These are phyloP conservation scores for Danio kyathit DNA, from an alignment of 2,797 vertebrate genomes.

Conservation along the genomic window DNA sequence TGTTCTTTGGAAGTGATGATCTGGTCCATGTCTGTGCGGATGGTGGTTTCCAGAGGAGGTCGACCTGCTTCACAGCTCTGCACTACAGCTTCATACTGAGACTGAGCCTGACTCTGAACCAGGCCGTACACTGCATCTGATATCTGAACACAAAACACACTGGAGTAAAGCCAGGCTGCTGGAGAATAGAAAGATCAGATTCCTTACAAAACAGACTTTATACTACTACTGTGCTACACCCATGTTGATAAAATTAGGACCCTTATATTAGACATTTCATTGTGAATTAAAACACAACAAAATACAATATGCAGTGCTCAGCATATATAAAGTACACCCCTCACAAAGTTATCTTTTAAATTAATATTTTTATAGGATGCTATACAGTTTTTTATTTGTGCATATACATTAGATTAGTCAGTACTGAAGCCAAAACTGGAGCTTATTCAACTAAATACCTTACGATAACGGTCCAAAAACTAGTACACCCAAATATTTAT, in stretches of 20 bases:
- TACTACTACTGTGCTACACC: background rate
- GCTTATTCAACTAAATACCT: too few relatives aligned
- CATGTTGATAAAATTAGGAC: background rate
- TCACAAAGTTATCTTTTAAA: too few relatives aligned
- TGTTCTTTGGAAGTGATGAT: conserved; percentile 96
- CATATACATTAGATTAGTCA: too few relatives aligned
- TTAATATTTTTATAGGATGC: too few relatives aligned
- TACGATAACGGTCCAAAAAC: too few relatives aligned
- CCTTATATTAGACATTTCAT: background rate
- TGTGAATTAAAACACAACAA: too few relatives aligned
- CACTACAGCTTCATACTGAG: conserved; percentile 75
- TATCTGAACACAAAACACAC: conserved; percentile 76
- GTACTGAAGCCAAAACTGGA: too few relatives aligned
- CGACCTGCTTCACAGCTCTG: conserved; percentile 79
- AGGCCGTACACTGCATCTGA: conserved; percentile 88
- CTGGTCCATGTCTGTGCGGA: conserved; percentile 96
- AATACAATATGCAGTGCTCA: too few relatives aligned
- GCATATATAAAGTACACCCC: too few relatives aligned
- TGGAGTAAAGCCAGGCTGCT: conserved; percentile 15
- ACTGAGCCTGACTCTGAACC: conserved; percentile 85
- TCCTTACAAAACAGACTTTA: background rate
- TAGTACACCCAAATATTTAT: too few relatives aligned
- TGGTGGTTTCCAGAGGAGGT: conserved; percentile 84
- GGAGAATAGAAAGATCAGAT: background rate
- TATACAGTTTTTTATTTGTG: too few relatives aligned